These are phyloP conservation scores for Thalassophryne amazonica DNA, from an alignment of 2,797 vertebrate species.

Conservation along the genomic window DNA sequence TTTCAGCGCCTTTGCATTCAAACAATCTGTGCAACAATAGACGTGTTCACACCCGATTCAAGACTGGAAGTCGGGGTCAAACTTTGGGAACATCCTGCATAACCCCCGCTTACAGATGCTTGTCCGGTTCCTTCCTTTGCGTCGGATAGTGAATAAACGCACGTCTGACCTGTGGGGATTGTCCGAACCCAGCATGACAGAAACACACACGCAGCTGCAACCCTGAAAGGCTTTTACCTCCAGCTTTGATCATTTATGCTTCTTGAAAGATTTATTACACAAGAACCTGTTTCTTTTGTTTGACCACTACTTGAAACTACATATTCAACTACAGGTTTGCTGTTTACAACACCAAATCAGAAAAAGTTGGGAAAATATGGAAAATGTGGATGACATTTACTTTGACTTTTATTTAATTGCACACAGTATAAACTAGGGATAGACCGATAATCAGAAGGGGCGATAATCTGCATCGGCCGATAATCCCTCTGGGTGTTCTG, in stretches of 20 bases:
- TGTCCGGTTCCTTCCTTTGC: constrained; percentile 40
- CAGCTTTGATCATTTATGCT: constrained; percentile 34
- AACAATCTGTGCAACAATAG: constrained; percentile 36
- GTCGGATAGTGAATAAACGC: constrained; percentile 10
- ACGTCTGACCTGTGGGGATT: not conserved
- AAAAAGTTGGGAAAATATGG: no score
- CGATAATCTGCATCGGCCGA: no score
- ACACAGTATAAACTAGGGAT: no score
- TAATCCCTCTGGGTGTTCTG: no score
- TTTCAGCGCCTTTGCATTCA: not conserved
- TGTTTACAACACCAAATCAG: no score
- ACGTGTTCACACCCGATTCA: constrained; percentile 62
- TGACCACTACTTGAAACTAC: no score
- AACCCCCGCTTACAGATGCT: constrained; percentile 22
- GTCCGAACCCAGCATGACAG: not conserved
- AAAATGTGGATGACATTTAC: no score
- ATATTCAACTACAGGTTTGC: no score
- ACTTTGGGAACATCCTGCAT: not conserved
- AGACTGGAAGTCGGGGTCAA: constrained; percentile 31
- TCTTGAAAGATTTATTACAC: constrained; percentile 39
- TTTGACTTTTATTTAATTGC: no score
- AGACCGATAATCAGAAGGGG: no score
- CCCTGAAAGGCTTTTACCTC: constrained; percentile 16
- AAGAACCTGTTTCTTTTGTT: no score
- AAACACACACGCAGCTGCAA: constrained; percentile 32